Evolutionary conservation across 2,888 invertebrate genomes (phyloP).

Genomic region (Celastrina argiolus): DNA sequence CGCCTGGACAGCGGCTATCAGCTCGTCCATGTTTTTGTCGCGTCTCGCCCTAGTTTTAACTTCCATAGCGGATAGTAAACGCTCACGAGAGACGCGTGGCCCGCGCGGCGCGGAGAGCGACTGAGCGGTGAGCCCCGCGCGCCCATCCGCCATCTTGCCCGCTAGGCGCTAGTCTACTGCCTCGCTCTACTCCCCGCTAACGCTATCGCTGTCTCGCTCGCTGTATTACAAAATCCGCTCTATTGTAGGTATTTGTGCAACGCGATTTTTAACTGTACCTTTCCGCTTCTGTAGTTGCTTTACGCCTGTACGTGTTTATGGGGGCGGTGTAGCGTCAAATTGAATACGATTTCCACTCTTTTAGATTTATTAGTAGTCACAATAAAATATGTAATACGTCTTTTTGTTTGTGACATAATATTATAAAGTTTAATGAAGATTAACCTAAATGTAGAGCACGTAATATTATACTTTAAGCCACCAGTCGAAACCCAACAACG

Average conservation of each 20-base stretch:
- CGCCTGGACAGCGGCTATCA: constrained; percentile 70
- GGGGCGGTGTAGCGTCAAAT: no score
- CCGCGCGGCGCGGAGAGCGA: constrained; percentile 48
- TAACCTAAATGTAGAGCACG: neutral
- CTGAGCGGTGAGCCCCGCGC: constrained; percentile 34
- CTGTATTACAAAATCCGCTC: constrained; percentile 32
- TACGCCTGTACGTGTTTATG: no score
- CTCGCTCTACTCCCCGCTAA: neutral
- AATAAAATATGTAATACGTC: no score
- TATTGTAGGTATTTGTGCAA: neutral
- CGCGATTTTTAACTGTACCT: neutral
- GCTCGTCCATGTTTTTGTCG: constrained; percentile 66
- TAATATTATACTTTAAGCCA: neutral
- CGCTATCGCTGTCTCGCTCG: constrained; percentile 10
- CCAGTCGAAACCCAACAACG: neutral
- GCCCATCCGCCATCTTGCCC: constrained; percentile 30
- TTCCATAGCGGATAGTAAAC: constrained; percentile 56
- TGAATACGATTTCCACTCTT: no score
- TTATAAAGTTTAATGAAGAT: neutral
- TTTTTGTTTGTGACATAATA: no score
- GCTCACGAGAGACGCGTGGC: constrained; percentile 47
- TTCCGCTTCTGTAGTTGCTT: constrained; percentile 26
- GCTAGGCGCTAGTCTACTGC: neutral
- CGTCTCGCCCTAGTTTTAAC: constrained; percentile 54
- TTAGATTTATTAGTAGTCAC: no score